Evolutionary conservation across 2,888 invertebrate species (phyloP).

Genomic region (Yponomeuta plumbellus): DNA sequence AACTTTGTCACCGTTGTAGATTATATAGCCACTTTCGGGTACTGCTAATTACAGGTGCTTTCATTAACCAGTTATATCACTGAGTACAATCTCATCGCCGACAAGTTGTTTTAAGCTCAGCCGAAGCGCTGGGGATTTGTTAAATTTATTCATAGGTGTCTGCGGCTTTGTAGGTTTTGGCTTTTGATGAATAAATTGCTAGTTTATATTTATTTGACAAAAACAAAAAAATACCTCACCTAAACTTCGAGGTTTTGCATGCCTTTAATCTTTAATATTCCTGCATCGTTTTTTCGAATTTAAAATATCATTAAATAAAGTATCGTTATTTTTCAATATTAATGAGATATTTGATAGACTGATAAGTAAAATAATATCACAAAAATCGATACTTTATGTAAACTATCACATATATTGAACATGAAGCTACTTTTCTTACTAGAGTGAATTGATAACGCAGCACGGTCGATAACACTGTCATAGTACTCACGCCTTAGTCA

Average conservation of each 20-base stretch:
- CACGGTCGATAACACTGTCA: no score
- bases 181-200: slow-evolving; percentile 11
- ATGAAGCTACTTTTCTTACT: no score
- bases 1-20: slow-evolving; percentile 49
- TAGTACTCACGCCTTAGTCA: no score
- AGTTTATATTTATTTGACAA: neutral
- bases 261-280: neutral
- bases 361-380: no score
- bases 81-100: slow-evolving; percentile 42
- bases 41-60: slow-evolving; percentile 59
- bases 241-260: neutral
- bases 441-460: no score
- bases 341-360: no score
- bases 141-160: slow-evolving; percentile 13
- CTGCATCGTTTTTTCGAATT: no score
- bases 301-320: no score
- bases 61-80: slow-evolving; percentile 52
- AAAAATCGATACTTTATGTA: no score
- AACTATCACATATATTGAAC: no score
- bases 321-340: no score
- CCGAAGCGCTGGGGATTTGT: slow-evolving; percentile 12
- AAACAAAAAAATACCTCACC: neutral
- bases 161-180: slow-evolving; percentile 7
- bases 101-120: slow-evolving; percentile 38
- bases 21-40: slow-evolving; percentile 55